Evolutionary conservation across 2,113 vertebrate species (phyloP).

Genomic region (Perccottus glenii): DNA sequence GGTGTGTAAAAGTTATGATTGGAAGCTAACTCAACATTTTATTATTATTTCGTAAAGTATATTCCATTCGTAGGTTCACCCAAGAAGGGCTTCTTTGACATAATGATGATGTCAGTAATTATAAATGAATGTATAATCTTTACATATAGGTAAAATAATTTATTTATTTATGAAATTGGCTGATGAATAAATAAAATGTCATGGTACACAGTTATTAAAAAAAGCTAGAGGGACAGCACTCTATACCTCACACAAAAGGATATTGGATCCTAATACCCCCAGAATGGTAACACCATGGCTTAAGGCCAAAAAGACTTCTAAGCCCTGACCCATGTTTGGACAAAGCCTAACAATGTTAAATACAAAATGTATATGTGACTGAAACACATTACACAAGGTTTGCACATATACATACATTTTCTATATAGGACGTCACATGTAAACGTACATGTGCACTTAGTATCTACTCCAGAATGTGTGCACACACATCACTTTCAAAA

Average conservation of each 20-base stretch:
- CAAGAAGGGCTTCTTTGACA: too few relatives aligned
- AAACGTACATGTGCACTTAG: constrained; percentile 13
- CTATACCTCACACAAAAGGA: background rate
- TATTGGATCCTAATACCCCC: background rate
- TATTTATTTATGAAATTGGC: too few relatives aligned
- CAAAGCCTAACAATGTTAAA: background rate
- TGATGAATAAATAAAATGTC: too few relatives aligned
- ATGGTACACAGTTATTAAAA: too few relatives aligned
- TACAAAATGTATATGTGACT: background rate
- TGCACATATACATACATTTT: background rate
- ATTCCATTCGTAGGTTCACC: too few relatives aligned
- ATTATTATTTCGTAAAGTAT: too few relatives aligned
- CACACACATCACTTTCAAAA: constrained; percentile 49
- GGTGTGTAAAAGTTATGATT: background rate
- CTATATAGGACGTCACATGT: background rate
- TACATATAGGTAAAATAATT: too few relatives aligned
- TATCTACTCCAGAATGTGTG: background rate
- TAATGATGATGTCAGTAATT: too few relatives aligned
- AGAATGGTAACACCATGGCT: background rate
- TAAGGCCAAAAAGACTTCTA: constrained; percentile 1
- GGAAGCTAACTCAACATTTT: background rate
- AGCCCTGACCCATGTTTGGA: constrained; percentile 3
- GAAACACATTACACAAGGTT: background rate
- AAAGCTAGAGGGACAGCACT: too few relatives aligned
- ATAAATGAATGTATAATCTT: too few relatives aligned